These are phyloP conservation scores for Acropora tenuis DNA, from an alignment of 64 coral and sea anemone species.

Conservation along the genomic window DNA sequence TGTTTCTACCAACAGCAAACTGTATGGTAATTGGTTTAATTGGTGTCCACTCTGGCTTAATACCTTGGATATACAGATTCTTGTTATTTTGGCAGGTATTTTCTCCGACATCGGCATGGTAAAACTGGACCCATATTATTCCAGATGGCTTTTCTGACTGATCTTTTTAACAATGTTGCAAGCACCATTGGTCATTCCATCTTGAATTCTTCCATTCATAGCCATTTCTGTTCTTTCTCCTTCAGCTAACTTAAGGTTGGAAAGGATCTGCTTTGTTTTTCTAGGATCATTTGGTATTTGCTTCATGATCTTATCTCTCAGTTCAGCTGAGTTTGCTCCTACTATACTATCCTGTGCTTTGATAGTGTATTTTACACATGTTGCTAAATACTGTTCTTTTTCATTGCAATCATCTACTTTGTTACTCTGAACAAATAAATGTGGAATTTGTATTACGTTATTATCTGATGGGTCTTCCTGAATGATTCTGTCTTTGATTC, in stretches of 20 bases:
- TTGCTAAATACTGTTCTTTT: slow-evolving; percentile 11
- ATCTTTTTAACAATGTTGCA: slow-evolving; percentile 43
- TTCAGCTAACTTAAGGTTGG: neutral
- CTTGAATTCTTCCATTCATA: slow-evolving; percentile 47
- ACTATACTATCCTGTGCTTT: neutral
- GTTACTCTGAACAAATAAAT: slow-evolving; percentile 48
- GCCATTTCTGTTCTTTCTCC: slow-evolving; percentile 58
- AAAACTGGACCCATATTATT: slow-evolving; percentile 56
- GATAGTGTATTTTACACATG: slow-evolving; percentile 9
- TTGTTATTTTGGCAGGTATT: slow-evolving; percentile 53
- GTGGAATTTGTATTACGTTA: slow-evolving; percentile 9
- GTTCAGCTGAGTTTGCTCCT: slow-evolving; percentile 11
- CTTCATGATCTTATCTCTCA: neutral
- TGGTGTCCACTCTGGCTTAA: slow-evolving; percentile 42
- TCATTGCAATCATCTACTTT: slow-evolving; percentile 53
- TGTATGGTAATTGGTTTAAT: too few species aligned
- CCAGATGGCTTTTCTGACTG: slow-evolving; percentile 42
- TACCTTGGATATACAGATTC: slow-evolving; percentile 37
- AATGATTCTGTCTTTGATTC: too few species aligned
- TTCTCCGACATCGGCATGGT: slow-evolving; percentile 35
- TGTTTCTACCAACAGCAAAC: too few species aligned
- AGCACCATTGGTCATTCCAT: slow-evolving; percentile 19
- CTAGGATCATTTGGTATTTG: slow-evolving; percentile 28
- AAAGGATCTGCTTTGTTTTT: slow-evolving; percentile 38
- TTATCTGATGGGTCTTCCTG: neutral